Base-by-base conservation (phyloP, 2,888 invertebrate species). In the Masnerella sp. region DNA sequence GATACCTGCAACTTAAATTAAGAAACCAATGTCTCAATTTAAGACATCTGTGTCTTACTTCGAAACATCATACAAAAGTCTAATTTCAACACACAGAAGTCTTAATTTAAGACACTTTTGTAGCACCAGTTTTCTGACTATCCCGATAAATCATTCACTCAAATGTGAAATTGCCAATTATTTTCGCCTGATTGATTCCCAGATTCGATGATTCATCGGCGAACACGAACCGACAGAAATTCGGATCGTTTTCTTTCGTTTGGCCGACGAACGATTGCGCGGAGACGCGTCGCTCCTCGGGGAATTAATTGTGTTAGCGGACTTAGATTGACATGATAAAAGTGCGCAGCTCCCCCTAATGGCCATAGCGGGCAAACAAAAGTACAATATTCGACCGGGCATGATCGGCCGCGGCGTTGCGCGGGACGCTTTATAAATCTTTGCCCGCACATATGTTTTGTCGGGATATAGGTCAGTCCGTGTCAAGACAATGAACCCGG, bases 301-400 rank as follows among this genome's bases (percentile, higher is more conserved):
- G 71, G 59, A 65, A 47, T 71, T 72, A 72, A 72, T 72, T 45
- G 72, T 43, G 58, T 72, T 65, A 61, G 28, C 32, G 18, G 59
- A 65, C 65, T 72, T 59, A 45, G 64, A 65, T 61, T 59, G 36
- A 42, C 54, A 34, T 54, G 59, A 65, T 52, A 54, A 65, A 65
- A 72, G 58, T 65, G 54, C 28, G 22, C 22, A 47, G 54, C 54
- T 65, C 32, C 45, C 70, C 56, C 45, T 54, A 36, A 51, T 59
- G 45, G 59, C 20, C 47, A 38, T 45, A 47, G 15, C 8, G 34
- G 30, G 49, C 36, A 47, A 67, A 49, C 56, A 70, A 56, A 58
- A 14, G 34, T 43, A 43, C 67, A 43, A 42, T 54, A 42, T 42
- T 59, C 32, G 34, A 7, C 58, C 2, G 42, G 56, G 56, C 47